A percentile compares a stretch with the other conserved stretches of the same genome.
Evolutionary conservation across 2,888 invertebrate genomes (phyloP).

Genomic region (Melieria crassipennis): DNA sequence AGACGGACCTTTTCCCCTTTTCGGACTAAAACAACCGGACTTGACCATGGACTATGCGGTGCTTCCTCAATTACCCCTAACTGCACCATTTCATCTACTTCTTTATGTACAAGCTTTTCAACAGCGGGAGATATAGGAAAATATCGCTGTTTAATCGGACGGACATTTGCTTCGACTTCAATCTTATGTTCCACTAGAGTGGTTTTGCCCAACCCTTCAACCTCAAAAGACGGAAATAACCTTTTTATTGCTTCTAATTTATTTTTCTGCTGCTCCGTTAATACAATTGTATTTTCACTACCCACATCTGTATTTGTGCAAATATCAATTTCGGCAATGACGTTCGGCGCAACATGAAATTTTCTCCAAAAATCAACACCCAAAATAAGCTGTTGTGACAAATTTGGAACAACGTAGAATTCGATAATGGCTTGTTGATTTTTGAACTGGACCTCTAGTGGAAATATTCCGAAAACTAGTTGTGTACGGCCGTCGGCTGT

Average conservation of each 20-base stretch:
- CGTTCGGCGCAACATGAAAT: slow-evolving; percentile 12
- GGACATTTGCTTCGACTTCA: slow-evolving; percentile 28
- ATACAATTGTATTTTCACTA: neutral
- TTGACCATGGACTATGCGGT: slow-evolving; percentile 3
- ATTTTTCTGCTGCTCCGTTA: slow-evolving; percentile 6
- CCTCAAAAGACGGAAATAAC: slow-evolving; percentile 20
- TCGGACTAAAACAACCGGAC: neutral
- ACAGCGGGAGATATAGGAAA: slow-evolving; percentile 19
- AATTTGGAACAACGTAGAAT: slow-evolving; percentile 14
- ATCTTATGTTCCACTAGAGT: slow-evolving; percentile 9
- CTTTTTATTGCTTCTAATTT: neutral
- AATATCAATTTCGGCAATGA: slow-evolving; percentile 7
- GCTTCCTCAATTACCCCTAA: slow-evolving; percentile 9
- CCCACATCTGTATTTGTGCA: neutral
- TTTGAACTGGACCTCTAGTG: slow-evolving; percentile 8
- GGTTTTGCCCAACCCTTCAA: slow-evolving; percentile 23
- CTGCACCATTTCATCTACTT: slow-evolving; percentile 7
- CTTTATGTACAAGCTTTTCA: slow-evolving; percentile 5
- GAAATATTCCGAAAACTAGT: slow-evolving; percentile 20
- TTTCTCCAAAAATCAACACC: slow-evolving; percentile 19
- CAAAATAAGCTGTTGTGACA: slow-evolving; percentile 1
- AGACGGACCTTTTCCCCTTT: slow-evolving; percentile 24
- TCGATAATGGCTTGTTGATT: slow-evolving; percentile 1
- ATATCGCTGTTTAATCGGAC: slow-evolving; percentile 41
- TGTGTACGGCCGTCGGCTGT: slow-evolving; percentile 28